Percentiles rank a stretch among this genome's conserved stretches.
Conservation (phyloP, 2,113 vertebrate species). For the Dromiciops gliroides region DNA sequence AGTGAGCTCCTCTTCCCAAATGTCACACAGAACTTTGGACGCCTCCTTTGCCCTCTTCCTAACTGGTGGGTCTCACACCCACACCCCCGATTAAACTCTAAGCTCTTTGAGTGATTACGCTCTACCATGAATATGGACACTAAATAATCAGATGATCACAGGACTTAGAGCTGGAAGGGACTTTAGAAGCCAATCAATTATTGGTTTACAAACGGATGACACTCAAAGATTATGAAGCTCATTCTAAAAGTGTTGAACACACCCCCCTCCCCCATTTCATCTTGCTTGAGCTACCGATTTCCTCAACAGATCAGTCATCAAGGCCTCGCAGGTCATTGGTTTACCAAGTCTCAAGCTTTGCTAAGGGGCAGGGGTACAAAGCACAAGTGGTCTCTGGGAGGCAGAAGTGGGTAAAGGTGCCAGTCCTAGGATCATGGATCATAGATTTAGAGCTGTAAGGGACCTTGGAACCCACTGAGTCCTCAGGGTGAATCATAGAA, state of each 20-base stretch:
- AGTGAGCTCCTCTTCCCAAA: not conserved
- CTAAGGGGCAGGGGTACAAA: fast-evolving
- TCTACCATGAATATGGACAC: not conserved
- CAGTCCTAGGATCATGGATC: not conserved
- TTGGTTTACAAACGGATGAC: not conserved
- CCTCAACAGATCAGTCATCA: not conserved
- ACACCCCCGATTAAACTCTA: not conserved
- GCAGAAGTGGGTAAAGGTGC: not conserved
- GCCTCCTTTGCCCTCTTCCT: not conserved
- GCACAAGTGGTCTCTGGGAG: not conserved
- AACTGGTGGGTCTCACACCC: not conserved
- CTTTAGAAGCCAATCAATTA: not conserved
- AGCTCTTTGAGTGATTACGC: not conserved
- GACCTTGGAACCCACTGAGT: not conserved
- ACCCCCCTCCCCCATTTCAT: not conserved
- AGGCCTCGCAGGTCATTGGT: not conserved
- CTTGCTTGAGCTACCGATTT: not conserved
- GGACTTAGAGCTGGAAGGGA: not conserved
- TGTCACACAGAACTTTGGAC: not conserved
- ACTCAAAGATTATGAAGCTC: not conserved
- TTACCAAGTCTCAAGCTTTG: not conserved
- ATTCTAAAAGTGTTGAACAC: not conserved
- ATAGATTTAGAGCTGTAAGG: not conserved
- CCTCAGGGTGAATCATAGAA: not conserved
- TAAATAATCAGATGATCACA: not conserved